A percentile compares a stretch with the other conserved stretches of the same genome.
Evolutionary conservation across 2,888 invertebrate species (phyloP).

Genomic region (Ptilodon capucinus): DNA sequence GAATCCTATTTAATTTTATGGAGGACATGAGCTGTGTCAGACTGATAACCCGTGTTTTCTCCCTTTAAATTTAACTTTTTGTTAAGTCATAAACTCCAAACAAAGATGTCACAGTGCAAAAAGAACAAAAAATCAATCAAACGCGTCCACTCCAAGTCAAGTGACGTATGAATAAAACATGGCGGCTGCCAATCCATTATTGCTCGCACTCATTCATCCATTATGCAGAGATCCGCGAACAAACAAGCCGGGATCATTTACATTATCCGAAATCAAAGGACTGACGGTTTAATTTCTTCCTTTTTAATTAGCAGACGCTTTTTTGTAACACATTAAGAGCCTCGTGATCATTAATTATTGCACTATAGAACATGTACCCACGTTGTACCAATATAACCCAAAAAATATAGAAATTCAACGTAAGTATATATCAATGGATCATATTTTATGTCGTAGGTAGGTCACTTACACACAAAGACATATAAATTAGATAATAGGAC

Average conservation of each 20-base stretch:
- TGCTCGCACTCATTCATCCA: constrained; percentile 15
- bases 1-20: too few species aligned
- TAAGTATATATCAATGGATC: too few species aligned
- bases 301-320: neutral
- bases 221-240: neutral
- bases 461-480: too few species aligned
- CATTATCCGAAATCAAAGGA: neutral
- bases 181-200: constrained; percentile 30
- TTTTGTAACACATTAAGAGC: neutral
- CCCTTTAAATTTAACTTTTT: too few species aligned
- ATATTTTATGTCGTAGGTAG: too few species aligned
- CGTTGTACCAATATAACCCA: too few species aligned
- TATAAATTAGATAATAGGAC: too few species aligned
- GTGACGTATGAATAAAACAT: constrained; percentile 26
- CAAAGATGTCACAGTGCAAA: neutral
- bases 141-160: constrained; percentile 4
- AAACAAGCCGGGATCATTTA: neutral
- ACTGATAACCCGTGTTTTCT: too few species aligned
- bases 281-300: neutral
- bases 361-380: too few species aligned
- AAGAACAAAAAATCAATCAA: constrained; percentile 12
- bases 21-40: too few species aligned
- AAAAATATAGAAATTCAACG: too few species aligned
- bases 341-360: too few species aligned
- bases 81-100: neutral